A percentile compares a stretch with the other conserved stretches of the same genome.
These are phyloP conservation scores for Rallus crepitans DNA, from an alignment of 2,797 vertebrate genomes.

Conservation along the genomic window DNA sequence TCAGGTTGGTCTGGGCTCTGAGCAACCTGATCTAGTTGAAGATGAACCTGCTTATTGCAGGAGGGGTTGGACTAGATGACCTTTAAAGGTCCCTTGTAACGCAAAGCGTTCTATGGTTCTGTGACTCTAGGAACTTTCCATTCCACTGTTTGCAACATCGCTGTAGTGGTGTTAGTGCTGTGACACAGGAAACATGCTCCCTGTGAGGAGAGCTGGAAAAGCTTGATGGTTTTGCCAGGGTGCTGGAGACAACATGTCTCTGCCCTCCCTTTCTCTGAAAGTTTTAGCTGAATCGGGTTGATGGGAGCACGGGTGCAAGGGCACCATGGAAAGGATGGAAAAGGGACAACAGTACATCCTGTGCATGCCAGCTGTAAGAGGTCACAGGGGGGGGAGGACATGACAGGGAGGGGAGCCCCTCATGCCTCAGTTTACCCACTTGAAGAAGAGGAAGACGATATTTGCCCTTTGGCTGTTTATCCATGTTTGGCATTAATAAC, in stretches of 20 bases:
- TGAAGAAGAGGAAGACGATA: neutral
- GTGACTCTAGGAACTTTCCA: neutral
- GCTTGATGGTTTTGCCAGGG: fast-evolving
- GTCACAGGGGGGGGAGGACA: neutral
- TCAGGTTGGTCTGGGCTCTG: fast-evolving
- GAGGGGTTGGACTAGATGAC: fast-evolving
- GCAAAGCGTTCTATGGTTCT: neutral
- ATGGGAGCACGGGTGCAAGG: neutral
- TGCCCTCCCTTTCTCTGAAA: neutral
- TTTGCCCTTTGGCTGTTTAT: neutral
- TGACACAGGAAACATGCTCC: neutral
- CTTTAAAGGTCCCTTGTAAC: fast-evolving
- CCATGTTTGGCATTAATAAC: neutral
- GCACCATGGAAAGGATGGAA: neutral
- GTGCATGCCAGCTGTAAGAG: neutral
- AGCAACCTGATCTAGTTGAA: fast-evolving
- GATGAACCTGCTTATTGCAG: fast-evolving
- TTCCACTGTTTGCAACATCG: fast-evolving
- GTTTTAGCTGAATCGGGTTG: neutral
- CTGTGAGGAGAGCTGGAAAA: neutral
- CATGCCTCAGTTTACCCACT: neutral
- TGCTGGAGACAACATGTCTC: fast-evolving
- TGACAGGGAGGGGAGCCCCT: neutral
- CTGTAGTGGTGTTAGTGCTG: neutral
- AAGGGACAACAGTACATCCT: neutral